These are phyloP conservation scores for Drosophila colorata DNA, from an alignment of 2,888 invertebrate genomes.

Conservation along the genomic window DNA sequence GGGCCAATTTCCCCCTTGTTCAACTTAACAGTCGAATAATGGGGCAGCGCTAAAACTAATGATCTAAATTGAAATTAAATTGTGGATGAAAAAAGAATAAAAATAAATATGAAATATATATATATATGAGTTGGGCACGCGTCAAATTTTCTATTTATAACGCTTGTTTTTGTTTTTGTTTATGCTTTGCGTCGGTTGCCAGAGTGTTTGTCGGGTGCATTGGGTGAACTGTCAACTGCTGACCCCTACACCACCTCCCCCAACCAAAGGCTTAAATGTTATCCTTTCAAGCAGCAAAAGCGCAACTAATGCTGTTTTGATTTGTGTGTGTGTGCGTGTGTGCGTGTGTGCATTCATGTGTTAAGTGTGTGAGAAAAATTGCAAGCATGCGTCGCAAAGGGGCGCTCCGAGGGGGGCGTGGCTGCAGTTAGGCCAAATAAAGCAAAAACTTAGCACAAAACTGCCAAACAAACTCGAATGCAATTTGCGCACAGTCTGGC, in stretches of 20 bases:
- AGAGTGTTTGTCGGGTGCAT: conserved; percentile 9
- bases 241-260: conserved; percentile 16
- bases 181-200: conserved; percentile 13
- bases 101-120: background rate
- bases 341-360: conserved; percentile 47
- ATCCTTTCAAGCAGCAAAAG: conserved; percentile 54
- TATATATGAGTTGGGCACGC: conserved; percentile 19
- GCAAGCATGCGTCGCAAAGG: conserved; percentile 18
- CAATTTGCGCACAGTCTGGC: conserved; percentile 29
- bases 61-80: conserved; percentile 35
- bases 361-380: conserved; percentile 53
- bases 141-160: conserved; percentile 22
- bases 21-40: background rate
- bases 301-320: conserved; percentile 75
- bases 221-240: conserved; percentile 42
- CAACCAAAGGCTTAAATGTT: conserved; percentile 29
- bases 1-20: too few relatives aligned
- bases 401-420: background rate
- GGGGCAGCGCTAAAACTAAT: conserved; percentile 3
- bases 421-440: conserved; percentile 7
- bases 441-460: conserved; percentile 1
- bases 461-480: conserved; percentile 6
- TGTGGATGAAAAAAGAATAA: conserved; percentile 1
- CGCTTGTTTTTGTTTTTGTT: conserved; percentile 14
- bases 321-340: conserved; percentile 29